Evolutionary conservation across 2,113 vertebrate genomes (phyloP).

Genomic region (Protobothrops mucrosquamatus): DNA sequence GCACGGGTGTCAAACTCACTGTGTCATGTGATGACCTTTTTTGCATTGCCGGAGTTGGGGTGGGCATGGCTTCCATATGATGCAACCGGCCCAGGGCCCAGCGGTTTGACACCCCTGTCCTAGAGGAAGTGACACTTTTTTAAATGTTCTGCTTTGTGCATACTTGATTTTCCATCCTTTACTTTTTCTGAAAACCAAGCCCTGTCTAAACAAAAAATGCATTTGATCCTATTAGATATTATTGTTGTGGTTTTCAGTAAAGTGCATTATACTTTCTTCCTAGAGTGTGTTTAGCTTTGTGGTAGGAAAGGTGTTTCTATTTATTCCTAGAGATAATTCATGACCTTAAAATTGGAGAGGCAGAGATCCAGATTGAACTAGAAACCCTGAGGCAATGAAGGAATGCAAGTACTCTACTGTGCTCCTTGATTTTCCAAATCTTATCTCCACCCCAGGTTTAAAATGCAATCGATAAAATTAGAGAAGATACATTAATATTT

Average conservation of each 20-base stretch:
- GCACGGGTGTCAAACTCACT: too few species aligned
- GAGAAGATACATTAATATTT: not conserved
- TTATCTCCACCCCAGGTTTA: not conserved
- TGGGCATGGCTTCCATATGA: too few species aligned
- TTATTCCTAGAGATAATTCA: not conserved
- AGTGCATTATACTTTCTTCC: not conserved
- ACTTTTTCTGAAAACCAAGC: not conserved
- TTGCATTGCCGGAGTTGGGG: too few species aligned
- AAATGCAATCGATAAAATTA: not conserved
- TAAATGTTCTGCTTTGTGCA: not conserved
- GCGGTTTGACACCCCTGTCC: too few species aligned
- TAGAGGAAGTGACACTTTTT: not conserved
- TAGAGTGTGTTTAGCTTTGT: not conserved
- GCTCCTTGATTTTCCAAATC: not conserved
- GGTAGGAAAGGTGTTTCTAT: not conserved
- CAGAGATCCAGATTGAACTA: not conserved
- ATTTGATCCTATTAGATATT: not conserved
- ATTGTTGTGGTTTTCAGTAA: not conserved
- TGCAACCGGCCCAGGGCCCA: too few species aligned
- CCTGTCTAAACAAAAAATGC: not conserved
- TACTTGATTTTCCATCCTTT: not conserved
- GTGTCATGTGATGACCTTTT: too few species aligned
- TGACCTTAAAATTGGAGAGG: not conserved
- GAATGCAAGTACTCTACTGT: not conserved
- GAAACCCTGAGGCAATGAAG: not conserved